These are phyloP conservation scores for Choristoneura fumiferana DNA, from an alignment of 1,140 invertebrate genomes.

Conservation along the genomic window DNA sequence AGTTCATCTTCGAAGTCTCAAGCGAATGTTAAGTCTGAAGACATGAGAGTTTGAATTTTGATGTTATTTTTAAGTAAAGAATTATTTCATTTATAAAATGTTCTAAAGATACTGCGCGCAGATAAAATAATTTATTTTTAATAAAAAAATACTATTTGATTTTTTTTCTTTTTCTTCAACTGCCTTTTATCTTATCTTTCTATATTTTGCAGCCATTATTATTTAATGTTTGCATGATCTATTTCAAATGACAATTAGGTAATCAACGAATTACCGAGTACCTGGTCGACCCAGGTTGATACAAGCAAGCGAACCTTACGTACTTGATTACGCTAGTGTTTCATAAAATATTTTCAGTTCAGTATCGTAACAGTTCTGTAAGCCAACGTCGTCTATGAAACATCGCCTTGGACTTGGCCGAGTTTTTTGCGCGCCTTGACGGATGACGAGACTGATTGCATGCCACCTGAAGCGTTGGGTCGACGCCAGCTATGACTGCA, in stretches of 20 bases:
- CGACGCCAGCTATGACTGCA: not conserved
- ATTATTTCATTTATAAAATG: not conserved
- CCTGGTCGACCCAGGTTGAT: no score
- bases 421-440: not conserved
- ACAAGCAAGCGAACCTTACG: no score
- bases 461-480: not conserved
- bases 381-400: not conserved
- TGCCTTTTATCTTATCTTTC: no score
- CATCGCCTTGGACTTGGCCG: constrained; percentile 13
- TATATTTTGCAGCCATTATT: no score
- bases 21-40: not conserved
- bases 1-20: constrained; percentile 20
- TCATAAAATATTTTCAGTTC: no score
- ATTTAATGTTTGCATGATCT: no score
- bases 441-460: constrained; percentile 8
- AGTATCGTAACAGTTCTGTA: not conserved
- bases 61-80: constrained; percentile 5
- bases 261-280: no score
- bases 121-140: not conserved
- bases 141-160: not conserved
- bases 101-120: constrained; percentile 3
- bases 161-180: no score
- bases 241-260: no score
- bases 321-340: no score
- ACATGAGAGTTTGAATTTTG: constrained; percentile 22